These are phyloP conservation scores for Catocala nupta DNA, from an alignment of 2,888 invertebrate species.

Conservation along the genomic window DNA sequence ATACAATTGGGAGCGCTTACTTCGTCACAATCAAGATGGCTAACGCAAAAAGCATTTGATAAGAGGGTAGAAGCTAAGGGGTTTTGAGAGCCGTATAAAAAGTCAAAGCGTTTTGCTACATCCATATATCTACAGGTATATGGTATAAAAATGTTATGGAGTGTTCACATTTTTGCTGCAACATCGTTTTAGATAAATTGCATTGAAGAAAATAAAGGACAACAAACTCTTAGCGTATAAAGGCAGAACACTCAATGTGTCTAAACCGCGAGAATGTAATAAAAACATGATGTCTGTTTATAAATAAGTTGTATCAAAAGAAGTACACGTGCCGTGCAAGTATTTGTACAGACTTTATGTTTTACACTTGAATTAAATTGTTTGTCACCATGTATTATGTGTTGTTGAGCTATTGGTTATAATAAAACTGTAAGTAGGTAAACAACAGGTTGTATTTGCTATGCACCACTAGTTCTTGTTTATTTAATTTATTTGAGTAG, in stretches of 20 bases:
- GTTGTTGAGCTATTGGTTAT: no score
- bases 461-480: no score
- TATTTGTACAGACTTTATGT: no score
- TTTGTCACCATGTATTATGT: no score
- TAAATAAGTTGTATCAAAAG: no score
- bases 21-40: slow-evolving; percentile 41
- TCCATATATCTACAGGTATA: slow-evolving; percentile 24
- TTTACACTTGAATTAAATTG: no score
- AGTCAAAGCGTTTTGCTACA: slow-evolving; percentile 40
- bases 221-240: slow-evolving; percentile 4
- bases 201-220: slow-evolving; percentile 14
- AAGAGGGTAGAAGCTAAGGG: slow-evolving; percentile 44
- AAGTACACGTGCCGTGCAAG: no score
- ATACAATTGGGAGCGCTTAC: slow-evolving; percentile 35
- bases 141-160: slow-evolving; percentile 34
- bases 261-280: neutral
- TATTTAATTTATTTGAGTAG: no score
- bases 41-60: slow-evolving; percentile 45
- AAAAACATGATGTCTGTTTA: neutral
- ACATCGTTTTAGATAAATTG: slow-evolving; percentile 32
- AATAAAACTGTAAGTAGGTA: no score
- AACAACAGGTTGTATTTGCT: no score
- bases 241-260: neutral
- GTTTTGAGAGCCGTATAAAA: slow-evolving; percentile 42
- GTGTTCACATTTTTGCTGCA: slow-evolving; percentile 20